phyloP scores from a whole-genome alignment of 2,888 invertebrate genomes.

The Parasteatoda lunata region DNA sequence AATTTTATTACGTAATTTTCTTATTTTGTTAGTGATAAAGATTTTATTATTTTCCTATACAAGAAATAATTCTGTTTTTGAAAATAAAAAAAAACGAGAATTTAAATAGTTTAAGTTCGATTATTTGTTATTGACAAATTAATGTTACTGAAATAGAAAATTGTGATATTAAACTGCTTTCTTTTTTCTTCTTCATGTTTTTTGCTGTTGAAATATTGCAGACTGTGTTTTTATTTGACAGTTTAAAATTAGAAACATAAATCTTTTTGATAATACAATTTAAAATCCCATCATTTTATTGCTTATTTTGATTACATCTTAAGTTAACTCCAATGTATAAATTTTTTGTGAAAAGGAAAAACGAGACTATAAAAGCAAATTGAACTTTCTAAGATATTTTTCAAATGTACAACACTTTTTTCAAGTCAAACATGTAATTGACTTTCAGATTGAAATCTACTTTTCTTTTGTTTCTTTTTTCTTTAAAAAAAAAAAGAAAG shows the following conservation, averaged over 20 bases:
- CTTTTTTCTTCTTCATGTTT: too few relatives aligned
- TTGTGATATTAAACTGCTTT: too few relatives aligned
- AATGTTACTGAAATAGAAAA: too few relatives aligned
- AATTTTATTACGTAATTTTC: too few relatives aligned
- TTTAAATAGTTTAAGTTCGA: too few relatives aligned
- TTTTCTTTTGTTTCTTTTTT: background rate
- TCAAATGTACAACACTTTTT: constrained; percentile 52
- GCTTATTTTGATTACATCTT: background rate
- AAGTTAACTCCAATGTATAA: background rate
- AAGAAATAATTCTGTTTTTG: too few relatives aligned
- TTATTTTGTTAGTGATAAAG: too few relatives aligned
- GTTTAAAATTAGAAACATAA: background rate
- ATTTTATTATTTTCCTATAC: too few relatives aligned
- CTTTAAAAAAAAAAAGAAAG: constrained; percentile 6
- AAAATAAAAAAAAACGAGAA: too few relatives aligned
- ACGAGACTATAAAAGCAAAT: background rate
- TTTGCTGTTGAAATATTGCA: too few relatives aligned
- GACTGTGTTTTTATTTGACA: too few relatives aligned
- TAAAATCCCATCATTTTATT: background rate
- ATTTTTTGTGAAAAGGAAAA: background rate
- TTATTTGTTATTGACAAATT: too few relatives aligned
- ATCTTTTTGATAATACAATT: background rate
- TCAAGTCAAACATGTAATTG: constrained; percentile 57
- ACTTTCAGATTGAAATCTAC: constrained; percentile 56
- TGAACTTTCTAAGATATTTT: constrained; percentile 37